Evolutionary conservation across 2,113 vertebrate species (phyloP).

Genomic region (Myrmecophaga tridactyla): DNA sequence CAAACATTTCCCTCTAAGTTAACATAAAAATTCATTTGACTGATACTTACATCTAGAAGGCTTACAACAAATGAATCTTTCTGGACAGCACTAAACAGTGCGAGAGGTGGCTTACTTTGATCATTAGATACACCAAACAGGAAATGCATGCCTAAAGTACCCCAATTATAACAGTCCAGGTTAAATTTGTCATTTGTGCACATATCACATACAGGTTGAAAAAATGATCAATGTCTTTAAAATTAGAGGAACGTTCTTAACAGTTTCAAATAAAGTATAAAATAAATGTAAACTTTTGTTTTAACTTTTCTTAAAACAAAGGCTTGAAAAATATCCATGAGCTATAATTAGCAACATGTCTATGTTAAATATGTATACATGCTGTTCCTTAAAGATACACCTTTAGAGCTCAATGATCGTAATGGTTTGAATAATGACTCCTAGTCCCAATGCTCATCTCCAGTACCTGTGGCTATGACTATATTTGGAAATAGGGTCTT

Average conservation of each 20-base stretch:
- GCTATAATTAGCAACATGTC: background rate
- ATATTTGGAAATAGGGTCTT: background rate
- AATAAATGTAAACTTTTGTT: background rate
- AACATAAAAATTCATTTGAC: conserved; percentile 31
- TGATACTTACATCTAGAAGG: background rate
- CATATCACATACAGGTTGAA: background rate
- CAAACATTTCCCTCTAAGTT: conserved; percentile 1
- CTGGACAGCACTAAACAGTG: background rate
- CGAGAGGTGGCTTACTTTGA: background rate
- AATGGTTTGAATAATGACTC: background rate
- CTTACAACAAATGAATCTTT: background rate
- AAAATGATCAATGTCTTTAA: background rate
- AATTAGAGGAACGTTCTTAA: background rate
- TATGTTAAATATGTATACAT: background rate
- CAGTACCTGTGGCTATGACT: background rate
- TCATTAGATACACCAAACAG: background rate
- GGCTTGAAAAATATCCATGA: background rate
- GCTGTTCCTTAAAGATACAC: background rate
- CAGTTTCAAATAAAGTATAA: background rate
- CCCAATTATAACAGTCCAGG: conserved; percentile 15
- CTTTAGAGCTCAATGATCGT: background rate
- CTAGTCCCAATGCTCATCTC: background rate
- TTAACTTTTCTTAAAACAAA: background rate
- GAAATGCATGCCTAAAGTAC: conserved; percentile 20
- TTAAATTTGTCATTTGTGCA: conserved; percentile 8